Evolutionary conservation across 1,140 invertebrate species (phyloP).

Genomic region (Pissodes strobi): DNA sequence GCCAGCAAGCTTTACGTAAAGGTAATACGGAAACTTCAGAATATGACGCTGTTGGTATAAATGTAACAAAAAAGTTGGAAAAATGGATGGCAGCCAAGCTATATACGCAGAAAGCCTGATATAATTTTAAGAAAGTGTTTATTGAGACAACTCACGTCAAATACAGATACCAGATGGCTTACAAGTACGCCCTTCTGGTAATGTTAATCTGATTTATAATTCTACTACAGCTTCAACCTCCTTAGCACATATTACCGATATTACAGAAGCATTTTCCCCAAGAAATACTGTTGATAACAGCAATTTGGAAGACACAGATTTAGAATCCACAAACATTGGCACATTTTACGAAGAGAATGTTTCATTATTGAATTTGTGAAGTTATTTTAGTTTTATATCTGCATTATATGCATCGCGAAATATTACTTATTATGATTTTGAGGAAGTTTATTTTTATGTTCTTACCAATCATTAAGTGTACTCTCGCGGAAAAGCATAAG

Average conservation of each 20-base stretch:
- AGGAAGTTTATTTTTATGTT: too few species aligned
- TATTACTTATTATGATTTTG: too few species aligned
- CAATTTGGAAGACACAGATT: background rate
- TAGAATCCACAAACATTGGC: background rate
- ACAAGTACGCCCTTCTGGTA: background rate
- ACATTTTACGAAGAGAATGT: background rate
- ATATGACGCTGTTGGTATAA: too few species aligned
- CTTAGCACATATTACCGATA: background rate
- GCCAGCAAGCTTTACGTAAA: background rate
- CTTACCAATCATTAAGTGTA: too few species aligned
- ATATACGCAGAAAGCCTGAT: background rate
- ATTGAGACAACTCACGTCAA: background rate
- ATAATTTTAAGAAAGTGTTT: conserved; percentile 1
- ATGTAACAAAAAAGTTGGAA: conserved; percentile 1
- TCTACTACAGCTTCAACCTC: background rate
- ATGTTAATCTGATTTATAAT: too few species aligned
- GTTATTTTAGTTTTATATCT: conserved; percentile 1
- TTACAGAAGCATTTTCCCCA: background rate
- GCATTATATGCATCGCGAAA: too few species aligned
- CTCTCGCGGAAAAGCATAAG: too few species aligned
- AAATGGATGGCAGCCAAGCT: conserved; percentile 1
- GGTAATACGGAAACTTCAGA: background rate
- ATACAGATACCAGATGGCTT: background rate
- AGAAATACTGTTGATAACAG: background rate
- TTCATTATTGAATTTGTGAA: background rate